Evolutionary conservation across 2,797 vertebrate genomes (phyloP), one percentile per base, ranked within the genome.

Genomic region (Phoxinus dragarum): DNA sequence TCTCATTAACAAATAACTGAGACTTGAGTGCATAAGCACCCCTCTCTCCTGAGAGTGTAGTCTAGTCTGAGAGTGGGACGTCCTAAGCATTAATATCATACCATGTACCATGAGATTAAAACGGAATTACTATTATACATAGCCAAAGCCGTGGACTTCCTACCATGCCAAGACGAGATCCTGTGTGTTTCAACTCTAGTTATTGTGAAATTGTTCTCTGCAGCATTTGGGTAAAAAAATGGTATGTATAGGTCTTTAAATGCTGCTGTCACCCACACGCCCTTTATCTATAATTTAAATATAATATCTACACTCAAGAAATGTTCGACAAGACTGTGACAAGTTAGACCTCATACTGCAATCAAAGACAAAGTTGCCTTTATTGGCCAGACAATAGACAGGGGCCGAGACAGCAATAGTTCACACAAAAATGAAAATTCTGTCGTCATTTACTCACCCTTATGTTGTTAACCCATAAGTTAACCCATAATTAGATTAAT

Each of bases 1-100:
- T 92, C 96, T 99, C 88, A 94, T 96, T 94, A 97, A 96, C 92
- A 96, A 96, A 93, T 97, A 94, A 96, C 94, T 93, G n/a, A 78
- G 74, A 47, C 44, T 49, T 44, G 31, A 75, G 27, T 40, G 68
- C 23, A 36, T 7, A 61, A 72, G 10, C 23, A 61, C 9, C 11
- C 36, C 11, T 82, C 52, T 47, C 27, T 82, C 72, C 56, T 74
- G 56, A 64, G 54, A 64, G 54, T 64, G 27, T 31, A 54, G 67
- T 81, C 36, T 27, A 54, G 64, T 84, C 17, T 69, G 12, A 6
- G 47, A 54, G 66, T 69, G 77, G 69, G 56, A 66, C 0, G 4
- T 67, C 27, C 56, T 72, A 73, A 79, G 78, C 34, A 85, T 85
- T 85, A 68, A 77, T 87, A 82, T 87, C 34, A 83, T 72, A 54